Percentiles rank a stretch among this genome's conserved stretches.
Conservation (phyloP, 2,797 vertebrate genomes). For the Antrozous pallidus region DNA sequence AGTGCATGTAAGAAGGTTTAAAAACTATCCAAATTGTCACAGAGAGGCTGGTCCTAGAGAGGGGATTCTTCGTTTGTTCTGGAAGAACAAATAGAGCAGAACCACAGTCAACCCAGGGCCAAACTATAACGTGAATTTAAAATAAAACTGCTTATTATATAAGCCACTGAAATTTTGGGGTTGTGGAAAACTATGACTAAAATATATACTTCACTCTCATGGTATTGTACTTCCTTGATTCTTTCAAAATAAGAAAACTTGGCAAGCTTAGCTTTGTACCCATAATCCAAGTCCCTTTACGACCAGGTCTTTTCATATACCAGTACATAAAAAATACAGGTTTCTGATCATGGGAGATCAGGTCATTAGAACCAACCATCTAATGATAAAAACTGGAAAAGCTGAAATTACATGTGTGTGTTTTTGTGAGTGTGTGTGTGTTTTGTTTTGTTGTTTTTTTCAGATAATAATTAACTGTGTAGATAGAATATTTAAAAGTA, state of each 20-base stretch:
- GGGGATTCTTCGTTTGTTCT: not conserved
- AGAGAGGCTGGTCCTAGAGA: not conserved
- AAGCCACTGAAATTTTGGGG: not conserved
- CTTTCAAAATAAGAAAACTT: constrained; percentile 1
- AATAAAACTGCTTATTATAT: not conserved
- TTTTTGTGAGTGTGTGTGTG: not conserved
- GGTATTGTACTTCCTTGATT: not conserved
- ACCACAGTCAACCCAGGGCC: not conserved
- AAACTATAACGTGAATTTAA: constrained; percentile 1
- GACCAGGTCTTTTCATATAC: not conserved
- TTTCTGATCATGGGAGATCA: not conserved
- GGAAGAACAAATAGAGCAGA: not conserved
- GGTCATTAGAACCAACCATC: not conserved
- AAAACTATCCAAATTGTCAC: not conserved
- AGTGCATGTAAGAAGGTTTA: not conserved
- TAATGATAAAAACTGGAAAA: not conserved
- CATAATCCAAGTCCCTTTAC: not conserved
- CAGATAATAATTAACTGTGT: not conserved
- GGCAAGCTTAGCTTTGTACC: not conserved
- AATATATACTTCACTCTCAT: not conserved
- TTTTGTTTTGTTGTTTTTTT: not conserved
- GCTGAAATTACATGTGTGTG: not conserved
- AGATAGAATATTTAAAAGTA: not conserved
- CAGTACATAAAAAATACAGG: not conserved
- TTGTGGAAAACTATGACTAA: not conserved